Conservation (phyloP, 37 sponge, comb jelly and placozoan species). For the Hexactinellida sp. region DNA sequence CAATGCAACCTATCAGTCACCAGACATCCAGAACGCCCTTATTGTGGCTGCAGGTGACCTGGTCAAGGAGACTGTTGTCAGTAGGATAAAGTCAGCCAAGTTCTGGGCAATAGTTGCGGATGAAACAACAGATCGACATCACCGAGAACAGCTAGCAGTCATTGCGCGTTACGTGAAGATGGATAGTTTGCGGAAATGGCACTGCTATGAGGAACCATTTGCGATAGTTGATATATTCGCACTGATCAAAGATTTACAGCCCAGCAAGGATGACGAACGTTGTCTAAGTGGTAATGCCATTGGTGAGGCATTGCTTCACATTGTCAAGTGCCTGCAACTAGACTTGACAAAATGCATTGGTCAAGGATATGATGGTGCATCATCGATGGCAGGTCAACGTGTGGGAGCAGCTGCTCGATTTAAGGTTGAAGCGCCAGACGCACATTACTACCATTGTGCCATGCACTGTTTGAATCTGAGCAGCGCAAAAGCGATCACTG, state of each 20-base stretch:
- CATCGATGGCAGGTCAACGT: conserved; percentile 17
- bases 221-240: conserved; percentile 14
- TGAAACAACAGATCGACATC: conserved; percentile 10
- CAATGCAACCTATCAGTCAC: conserved; percentile 18
- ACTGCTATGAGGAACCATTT: conserved; percentile 1
- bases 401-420: conserved; percentile 21
- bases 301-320: conserved; percentile 15
- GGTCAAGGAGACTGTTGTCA: background rate
- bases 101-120: conserved; percentile 21
- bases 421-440: conserved; percentile 6
- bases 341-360: conserved; percentile 23
- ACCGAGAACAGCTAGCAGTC: conserved; percentile 15
- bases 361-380: conserved; percentile 27
- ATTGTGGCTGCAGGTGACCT: background rate
- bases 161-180: background rate
- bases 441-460: conserved; percentile 21
- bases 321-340: conserved; percentile 13
- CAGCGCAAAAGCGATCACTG: background rate
- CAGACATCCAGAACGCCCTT: conserved; percentile 20
- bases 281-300: conserved; percentile 16
- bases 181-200: background rate
- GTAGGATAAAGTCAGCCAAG: background rate
- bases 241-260: background rate
- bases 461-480: conserved; percentile 29
- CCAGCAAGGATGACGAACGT: conserved; percentile 17